Evolutionary conservation across 2,113 vertebrate species (phyloP).

Genomic region (Herpetotheres cachinnans): DNA sequence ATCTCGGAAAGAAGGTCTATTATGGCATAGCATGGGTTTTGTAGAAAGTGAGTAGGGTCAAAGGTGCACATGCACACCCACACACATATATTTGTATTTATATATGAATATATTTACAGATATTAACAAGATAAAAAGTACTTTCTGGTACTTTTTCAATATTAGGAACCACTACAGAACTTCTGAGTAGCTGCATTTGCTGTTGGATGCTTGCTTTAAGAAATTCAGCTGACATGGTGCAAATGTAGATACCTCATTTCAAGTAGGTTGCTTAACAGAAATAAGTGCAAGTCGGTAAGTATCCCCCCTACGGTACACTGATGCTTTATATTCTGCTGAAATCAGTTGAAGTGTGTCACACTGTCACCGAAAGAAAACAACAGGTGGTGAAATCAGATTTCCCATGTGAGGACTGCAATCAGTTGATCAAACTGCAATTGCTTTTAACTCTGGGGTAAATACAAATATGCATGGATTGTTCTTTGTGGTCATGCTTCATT

Average conservation of each 20-base stretch:
- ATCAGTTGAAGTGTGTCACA: conserved; percentile 44
- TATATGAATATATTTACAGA: background rate
- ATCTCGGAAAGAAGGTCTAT: background rate
- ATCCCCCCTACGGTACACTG: background rate
- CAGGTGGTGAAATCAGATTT: conserved; percentile 72
- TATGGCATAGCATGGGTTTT: background rate
- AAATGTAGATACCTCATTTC: background rate
- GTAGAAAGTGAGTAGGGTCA: background rate
- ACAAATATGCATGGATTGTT: conserved; percentile 40
- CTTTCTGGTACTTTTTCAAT: background rate
- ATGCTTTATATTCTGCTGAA: conserved; percentile 51
- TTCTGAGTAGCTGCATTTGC: background rate
- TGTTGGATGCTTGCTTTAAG: background rate
- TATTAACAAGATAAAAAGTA: background rate
- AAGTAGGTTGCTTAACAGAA: conserved; percentile 14
- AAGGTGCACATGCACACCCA: background rate
- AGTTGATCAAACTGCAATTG: conserved; percentile 48
- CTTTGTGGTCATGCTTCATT: background rate
- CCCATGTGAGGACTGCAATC: conserved; percentile 62
- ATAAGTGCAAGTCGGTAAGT: background rate
- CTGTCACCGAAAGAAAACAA: conserved; percentile 58
- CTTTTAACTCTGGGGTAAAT: conserved; percentile 28
- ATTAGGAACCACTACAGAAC: background rate
- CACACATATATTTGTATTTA: fast-evolving
- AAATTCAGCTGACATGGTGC: background rate